A percentile compares a stretch with the other conserved stretches of the same genome.
phyloP scores from a whole-genome alignment of 2,888 invertebrate species.

The Thysanoteuthis rhombus region DNA sequence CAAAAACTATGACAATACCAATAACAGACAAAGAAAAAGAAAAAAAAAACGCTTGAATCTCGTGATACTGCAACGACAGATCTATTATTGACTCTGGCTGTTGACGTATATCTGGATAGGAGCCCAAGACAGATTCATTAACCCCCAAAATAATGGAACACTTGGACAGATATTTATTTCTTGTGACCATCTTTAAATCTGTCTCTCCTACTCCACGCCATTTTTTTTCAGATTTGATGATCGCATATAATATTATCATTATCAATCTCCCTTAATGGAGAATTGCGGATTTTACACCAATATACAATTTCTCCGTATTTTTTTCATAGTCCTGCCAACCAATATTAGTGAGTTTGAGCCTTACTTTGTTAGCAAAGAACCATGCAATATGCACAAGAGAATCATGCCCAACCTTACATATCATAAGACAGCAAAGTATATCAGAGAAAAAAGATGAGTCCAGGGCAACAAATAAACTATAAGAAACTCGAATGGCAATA shows the following conservation, averaged over 20 bases:
- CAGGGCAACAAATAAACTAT: too few relatives aligned
- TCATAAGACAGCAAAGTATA: too few relatives aligned
- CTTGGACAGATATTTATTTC: neutral
- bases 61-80: neutral
- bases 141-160: neutral
- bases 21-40: neutral
- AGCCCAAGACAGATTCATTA: constrained; percentile 12
- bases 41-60: neutral
- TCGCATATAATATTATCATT: neutral
- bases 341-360: neutral
- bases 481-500: too few relatives aligned
- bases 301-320: neutral
- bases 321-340: neutral
- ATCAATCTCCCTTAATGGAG: neutral
- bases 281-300: neutral
- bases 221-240: neutral
- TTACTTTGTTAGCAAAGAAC: neutral
- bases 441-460: too few relatives aligned
- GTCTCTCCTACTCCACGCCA: neutral
- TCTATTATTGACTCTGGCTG: constrained; percentile 12
- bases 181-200: neutral
- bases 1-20: neutral
- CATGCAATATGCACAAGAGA: too few relatives aligned
- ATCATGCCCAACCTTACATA: too few relatives aligned
- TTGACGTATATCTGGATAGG: neutral